A percentile compares a stretch with the other conserved stretches of the same genome.
These are phyloP conservation scores for Cylloceria caligata DNA, from an alignment of 2,888 invertebrate genomes.

Conservation along the genomic window DNA sequence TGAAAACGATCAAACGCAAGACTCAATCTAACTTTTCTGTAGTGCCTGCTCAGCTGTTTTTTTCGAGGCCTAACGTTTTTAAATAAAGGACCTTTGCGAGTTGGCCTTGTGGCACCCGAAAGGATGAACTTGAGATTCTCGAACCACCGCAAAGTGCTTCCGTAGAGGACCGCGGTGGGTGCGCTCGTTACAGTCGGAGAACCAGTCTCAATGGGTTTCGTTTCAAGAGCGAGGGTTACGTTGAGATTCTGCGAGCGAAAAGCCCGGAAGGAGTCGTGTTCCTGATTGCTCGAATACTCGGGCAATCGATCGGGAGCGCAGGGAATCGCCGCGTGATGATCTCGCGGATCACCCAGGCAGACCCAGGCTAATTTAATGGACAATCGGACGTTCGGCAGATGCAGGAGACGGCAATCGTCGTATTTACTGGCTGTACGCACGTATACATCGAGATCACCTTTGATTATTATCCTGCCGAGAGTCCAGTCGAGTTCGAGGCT, in stretches of 20 bases:
- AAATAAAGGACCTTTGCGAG: slow-evolving; percentile 95
- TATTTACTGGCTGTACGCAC: slow-evolving; percentile 99
- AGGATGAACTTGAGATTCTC: slow-evolving; percentile 97
- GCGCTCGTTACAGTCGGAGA: slow-evolving; percentile 84
- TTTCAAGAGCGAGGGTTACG: slow-evolving; percentile 92
- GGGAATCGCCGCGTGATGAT: slow-evolving; percentile 97
- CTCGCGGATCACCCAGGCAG: slow-evolving; percentile 96
- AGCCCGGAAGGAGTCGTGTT: slow-evolving; percentile 97
- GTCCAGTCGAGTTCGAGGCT: slow-evolving; percentile 98
- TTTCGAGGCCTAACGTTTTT: slow-evolving; percentile 93
- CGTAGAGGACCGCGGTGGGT: slow-evolving; percentile 93
- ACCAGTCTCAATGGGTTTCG: slow-evolving; percentile 85
- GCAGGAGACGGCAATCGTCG: slow-evolving; percentile 97
- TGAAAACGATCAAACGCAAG: slow-evolving; percentile 94
- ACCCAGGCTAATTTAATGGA: slow-evolving; percentile 95
- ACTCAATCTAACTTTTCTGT: slow-evolving; percentile 93
- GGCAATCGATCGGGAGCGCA: slow-evolving; percentile 98
- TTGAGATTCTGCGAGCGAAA: slow-evolving; percentile 96
- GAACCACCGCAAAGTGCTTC: slow-evolving; percentile 97
- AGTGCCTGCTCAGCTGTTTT: slow-evolving; percentile 96
- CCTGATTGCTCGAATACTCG: slow-evolving; percentile 98
- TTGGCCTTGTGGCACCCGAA: slow-evolving; percentile 97
- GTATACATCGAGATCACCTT: slow-evolving; percentile 97
- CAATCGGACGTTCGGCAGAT: slow-evolving; percentile 95
- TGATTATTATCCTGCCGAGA: slow-evolving; percentile 95